phyloP scores from a whole-genome alignment of 1,140 invertebrate species.

The Drosophila baimaii region DNA sequence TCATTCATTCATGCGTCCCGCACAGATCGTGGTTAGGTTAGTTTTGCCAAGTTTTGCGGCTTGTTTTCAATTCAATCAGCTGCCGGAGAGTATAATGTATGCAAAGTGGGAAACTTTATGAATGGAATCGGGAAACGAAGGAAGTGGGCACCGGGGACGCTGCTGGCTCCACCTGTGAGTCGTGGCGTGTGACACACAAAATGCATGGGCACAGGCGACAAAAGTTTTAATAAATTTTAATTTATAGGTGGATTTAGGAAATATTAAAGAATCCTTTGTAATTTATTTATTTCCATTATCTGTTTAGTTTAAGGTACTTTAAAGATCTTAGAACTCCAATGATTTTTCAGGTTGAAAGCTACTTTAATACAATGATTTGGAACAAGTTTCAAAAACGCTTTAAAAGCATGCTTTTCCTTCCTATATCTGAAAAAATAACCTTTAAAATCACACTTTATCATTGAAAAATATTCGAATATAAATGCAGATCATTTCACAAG shows the following conservation, averaged over 20 bases:
- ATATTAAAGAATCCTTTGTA: too few relatives aligned
- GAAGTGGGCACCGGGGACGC: neutral
- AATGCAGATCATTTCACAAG: too few relatives aligned
- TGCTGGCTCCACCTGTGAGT: conserved; percentile 35
- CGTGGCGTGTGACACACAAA: conserved; percentile 37
- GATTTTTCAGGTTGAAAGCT: too few relatives aligned
- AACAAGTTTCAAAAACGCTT: neutral
- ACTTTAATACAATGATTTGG: neutral
- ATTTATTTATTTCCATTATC: too few relatives aligned
- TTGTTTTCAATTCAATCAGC: conserved; percentile 45
- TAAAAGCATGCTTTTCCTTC: neutral
- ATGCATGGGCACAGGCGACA: conserved; percentile 42
- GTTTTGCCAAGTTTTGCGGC: conserved; percentile 27
- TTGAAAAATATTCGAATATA: too few relatives aligned
- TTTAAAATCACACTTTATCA: too few relatives aligned
- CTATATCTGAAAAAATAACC: neutral
- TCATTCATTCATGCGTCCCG: conserved; percentile 22
- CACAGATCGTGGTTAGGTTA: conserved; percentile 21
- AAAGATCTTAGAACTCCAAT: too few relatives aligned
- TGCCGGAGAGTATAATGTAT: conserved; percentile 13
- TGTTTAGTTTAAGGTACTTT: too few relatives aligned
- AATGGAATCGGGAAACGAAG: conserved; percentile 43
- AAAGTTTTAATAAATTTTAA: neutral
- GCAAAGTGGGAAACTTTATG: conserved; percentile 51
- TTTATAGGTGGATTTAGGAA: neutral